A percentile compares a stretch with the other conserved stretches of the same genome.
phyloP scores from a whole-genome alignment of 2,888 invertebrate genomes.

The Frankliniella fusca region DNA sequence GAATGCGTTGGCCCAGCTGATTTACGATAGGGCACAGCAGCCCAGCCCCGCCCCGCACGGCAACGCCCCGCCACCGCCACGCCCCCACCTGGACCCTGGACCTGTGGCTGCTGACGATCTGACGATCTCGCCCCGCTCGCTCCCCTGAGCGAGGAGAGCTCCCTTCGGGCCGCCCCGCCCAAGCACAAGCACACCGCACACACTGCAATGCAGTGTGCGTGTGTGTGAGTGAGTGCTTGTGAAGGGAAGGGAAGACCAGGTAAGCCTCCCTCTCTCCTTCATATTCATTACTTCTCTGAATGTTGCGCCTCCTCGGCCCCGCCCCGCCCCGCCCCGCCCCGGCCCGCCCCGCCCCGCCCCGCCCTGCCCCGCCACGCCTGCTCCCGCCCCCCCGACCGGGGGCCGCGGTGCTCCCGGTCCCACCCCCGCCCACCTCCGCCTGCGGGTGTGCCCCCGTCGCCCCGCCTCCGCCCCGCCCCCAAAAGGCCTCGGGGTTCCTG shows the following conservation, averaged over 20 bases:
- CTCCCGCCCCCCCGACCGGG: not conserved
- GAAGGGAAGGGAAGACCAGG: too few relatives aligned
- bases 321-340: not conserved
- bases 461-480: conserved; percentile 11
- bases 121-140: not conserved
- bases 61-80: not conserved
- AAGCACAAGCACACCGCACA: not conserved
- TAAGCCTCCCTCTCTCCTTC: not conserved
- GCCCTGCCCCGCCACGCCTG: not conserved
- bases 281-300: conserved; percentile 20
- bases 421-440: conserved; percentile 19
- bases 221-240: not conserved
- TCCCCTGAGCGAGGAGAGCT: too few relatives aligned
- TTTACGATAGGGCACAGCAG: not conserved
- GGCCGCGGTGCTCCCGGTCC: conserved; percentile 4
- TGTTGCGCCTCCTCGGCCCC: not conserved
- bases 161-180: not conserved
- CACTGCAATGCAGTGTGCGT: not conserved
- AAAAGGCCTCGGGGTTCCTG: not conserved
- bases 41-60: not conserved
- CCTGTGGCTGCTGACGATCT: not conserved
- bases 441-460: not conserved
- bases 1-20: not conserved
- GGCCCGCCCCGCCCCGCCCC: not conserved
- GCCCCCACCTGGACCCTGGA: not conserved